Conservation (phyloP, 2,888 invertebrate species). For the Horisme vitalbata region DNA sequence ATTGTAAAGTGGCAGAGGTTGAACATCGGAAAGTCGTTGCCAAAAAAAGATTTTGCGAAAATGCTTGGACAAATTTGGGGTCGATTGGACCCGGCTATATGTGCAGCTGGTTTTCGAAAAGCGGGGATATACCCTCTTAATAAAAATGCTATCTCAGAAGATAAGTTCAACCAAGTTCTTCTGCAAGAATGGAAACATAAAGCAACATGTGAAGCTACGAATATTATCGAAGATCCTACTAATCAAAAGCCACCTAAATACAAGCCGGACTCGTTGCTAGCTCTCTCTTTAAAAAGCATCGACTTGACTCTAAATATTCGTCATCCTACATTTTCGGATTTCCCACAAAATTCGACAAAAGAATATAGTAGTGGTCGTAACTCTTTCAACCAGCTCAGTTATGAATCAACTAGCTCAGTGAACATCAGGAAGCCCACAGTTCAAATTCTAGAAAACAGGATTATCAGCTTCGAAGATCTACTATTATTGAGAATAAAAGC, state of each 20-base stretch:
- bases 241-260: constrained; percentile 1
- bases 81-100: constrained; percentile 28
- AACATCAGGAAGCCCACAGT: no score
- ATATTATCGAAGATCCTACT: constrained; percentile 11
- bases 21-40: constrained; percentile 24
- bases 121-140: constrained; percentile 33
- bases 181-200: constrained; percentile 25
- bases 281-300: constrained; percentile 13
- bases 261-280: constrained; percentile 8
- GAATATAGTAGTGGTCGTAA: no score
- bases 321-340: not conserved
- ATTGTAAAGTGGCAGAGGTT: no score
- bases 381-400: constrained; percentile 9
- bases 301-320: constrained; percentile 6
- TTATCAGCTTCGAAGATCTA: constrained; percentile 22
- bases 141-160: constrained; percentile 23
- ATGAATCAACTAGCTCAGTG: constrained; percentile 9
- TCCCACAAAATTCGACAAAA: constrained; percentile 2
- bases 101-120: constrained; percentile 27
- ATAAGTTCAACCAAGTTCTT: constrained; percentile 22
- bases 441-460: constrained; percentile 21
- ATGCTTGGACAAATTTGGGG: constrained; percentile 33
- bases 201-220: constrained; percentile 3
- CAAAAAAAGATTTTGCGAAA: constrained; percentile 34
- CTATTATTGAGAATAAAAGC: constrained; percentile 21